phyloP scores from a whole-genome alignment of 2,888 invertebrate species.

The Nysson spinosus region DNA sequence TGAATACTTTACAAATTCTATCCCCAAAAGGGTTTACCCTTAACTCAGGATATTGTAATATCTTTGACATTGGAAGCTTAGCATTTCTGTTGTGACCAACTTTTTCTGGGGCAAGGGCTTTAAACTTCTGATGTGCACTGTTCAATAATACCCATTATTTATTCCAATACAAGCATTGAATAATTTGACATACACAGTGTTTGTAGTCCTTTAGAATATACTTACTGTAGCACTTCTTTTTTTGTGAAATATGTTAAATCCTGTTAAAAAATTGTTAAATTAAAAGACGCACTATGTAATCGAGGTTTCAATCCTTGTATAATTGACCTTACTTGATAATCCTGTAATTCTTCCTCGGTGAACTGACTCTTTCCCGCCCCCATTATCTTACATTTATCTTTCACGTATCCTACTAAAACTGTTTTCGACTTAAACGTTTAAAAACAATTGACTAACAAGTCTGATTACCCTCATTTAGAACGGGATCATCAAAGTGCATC shows the following conservation, averaged over 20 bases:
- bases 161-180: too few relatives aligned
- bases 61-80: slow-evolving; percentile 89
- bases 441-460: too few relatives aligned
- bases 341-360: slow-evolving; percentile 91
- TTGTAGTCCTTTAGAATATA: slow-evolving; percentile 65
- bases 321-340: slow-evolving; percentile 85
- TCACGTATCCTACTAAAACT: not conserved
- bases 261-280: slow-evolving; percentile 78
- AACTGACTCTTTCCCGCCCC: slow-evolving; percentile 91
- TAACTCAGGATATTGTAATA: slow-evolving; percentile 92
- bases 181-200: too few relatives aligned
- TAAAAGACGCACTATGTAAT: not conserved
- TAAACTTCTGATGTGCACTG: slow-evolving; percentile 94
- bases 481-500: too few relatives aligned
- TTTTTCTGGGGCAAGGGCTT: slow-evolving; percentile 92
- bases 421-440: too few relatives aligned
- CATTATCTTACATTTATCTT: slow-evolving; percentile 81
- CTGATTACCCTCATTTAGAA: too few relatives aligned
- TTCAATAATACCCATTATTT: too few relatives aligned
- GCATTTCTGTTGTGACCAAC: slow-evolving; percentile 93
- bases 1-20: slow-evolving; percentile 94
- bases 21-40: slow-evolving; percentile 95
- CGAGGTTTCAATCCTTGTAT: not conserved
- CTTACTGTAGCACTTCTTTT: slow-evolving; percentile 94
- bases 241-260: slow-evolving; percentile 96